These are phyloP conservation scores for Macroramphosus scolopax DNA, from an alignment of 2,797 vertebrate genomes.

Conservation along the genomic window DNA sequence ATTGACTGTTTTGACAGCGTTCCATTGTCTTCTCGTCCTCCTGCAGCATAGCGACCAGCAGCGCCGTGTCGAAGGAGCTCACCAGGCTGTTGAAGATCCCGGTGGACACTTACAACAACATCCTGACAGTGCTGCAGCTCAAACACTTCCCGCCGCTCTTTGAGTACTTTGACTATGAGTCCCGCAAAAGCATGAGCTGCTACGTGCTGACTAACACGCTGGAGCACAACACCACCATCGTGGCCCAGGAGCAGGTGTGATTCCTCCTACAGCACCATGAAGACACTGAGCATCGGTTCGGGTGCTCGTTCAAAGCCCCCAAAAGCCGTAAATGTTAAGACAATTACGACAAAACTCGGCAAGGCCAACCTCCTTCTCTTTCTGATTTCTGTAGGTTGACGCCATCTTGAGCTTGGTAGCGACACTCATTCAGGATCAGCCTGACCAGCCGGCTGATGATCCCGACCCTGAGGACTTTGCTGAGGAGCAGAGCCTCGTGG, in stretches of 20 bases:
- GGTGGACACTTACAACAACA: slow-evolving; percentile 95
- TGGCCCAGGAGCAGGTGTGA: slow-evolving; percentile 92
- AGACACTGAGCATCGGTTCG: too few relatives aligned
- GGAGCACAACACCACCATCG: slow-evolving; percentile 93
- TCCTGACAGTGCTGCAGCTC: slow-evolving; percentile 93
- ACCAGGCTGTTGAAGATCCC: slow-evolving; percentile 97
- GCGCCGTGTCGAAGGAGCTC: slow-evolving; percentile 96
- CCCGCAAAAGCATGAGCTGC: slow-evolving; percentile 98
- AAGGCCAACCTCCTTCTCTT: not conserved
- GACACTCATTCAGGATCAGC: slow-evolving; percentile 96
- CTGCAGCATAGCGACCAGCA: slow-evolving; percentile 94
- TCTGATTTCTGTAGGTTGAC: slow-evolving; percentile 82
- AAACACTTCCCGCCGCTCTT: slow-evolving; percentile 97
- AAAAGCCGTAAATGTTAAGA: too few relatives aligned
- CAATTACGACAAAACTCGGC: too few relatives aligned
- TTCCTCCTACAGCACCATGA: too few relatives aligned
- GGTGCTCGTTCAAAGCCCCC: too few relatives aligned
- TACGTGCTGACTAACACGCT: slow-evolving; percentile 95
- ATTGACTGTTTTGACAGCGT: too few relatives aligned
- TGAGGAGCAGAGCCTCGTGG: slow-evolving; percentile 97
- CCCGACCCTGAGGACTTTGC: slow-evolving; percentile 98
- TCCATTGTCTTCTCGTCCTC: too few relatives aligned
- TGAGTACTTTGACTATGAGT: slow-evolving; percentile 98
- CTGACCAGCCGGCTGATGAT: slow-evolving; percentile 94
- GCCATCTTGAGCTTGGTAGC: slow-evolving; percentile 93